These are phyloP conservation scores for Jaculus jaculus DNA, from an alignment of 2,113 vertebrate species.

Conservation along the genomic window DNA sequence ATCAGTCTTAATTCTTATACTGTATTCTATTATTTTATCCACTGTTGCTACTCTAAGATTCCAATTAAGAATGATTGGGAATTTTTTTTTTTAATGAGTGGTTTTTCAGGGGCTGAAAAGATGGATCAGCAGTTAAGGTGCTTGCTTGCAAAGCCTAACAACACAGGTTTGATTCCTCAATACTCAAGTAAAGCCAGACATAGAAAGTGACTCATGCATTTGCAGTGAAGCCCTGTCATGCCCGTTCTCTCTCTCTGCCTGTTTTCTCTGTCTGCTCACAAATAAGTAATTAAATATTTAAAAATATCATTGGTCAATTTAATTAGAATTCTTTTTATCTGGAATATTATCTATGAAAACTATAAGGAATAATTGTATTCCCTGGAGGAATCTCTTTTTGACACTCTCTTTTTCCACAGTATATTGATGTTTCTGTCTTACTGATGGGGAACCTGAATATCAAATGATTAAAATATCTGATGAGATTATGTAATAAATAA, in stretches of 20 bases:
- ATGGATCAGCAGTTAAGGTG: no score
- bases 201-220: no score
- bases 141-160: no score
- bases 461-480: slow-evolving; percentile 15
- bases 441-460: neutral
- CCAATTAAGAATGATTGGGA: neutral
- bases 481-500: neutral
- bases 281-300: no score
- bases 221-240: no score
- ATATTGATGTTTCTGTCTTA: neutral
- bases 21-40: neutral
- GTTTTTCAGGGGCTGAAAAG: no score
- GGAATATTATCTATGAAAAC: slow-evolving; percentile 27
- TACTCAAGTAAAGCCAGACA: no score
- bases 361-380: neutral
- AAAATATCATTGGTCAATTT: neutral
- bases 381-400: neutral
- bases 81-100: no score
- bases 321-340: neutral
- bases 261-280: no score
- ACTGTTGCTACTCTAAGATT: neutral
- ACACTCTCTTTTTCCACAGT: neutral
- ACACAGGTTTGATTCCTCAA: no score
- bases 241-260: no score
- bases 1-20: neutral